Evolutionary conservation across 1,140 invertebrate genomes (phyloP).

Genomic region (Heliconius himera): DNA sequence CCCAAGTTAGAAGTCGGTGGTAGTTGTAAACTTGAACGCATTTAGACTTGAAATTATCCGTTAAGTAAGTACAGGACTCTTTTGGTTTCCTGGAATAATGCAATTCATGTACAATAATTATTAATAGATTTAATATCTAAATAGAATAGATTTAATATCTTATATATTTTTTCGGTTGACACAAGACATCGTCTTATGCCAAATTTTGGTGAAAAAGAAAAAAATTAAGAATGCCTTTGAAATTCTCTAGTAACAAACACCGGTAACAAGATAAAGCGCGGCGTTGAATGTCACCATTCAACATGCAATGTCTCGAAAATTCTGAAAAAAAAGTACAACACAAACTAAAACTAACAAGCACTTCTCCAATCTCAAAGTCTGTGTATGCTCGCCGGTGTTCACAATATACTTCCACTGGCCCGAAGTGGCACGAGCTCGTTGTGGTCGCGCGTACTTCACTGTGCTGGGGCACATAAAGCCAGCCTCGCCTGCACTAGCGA

Average conservation of each 20-base stretch:
- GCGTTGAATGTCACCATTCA: too few species aligned
- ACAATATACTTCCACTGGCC: slow-evolving; percentile 94
- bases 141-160: too few species aligned
- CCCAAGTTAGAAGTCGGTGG: slow-evolving; percentile 92
- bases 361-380: slow-evolving; percentile 91
- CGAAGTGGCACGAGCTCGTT: slow-evolving; percentile 89
- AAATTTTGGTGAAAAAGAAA: too few species aligned
- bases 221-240: too few species aligned
- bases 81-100: slow-evolving; percentile 85
- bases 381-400: slow-evolving; percentile 92
- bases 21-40: slow-evolving; percentile 94
- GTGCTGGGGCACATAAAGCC: slow-evolving; percentile 91
- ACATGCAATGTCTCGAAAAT: too few species aligned
- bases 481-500: slow-evolving; percentile 82
- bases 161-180: too few species aligned
- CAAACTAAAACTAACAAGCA: slow-evolving; percentile 85
- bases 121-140: too few species aligned
- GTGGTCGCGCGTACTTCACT: slow-evolving; percentile 91
- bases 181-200: too few species aligned
- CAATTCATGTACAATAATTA: too few species aligned
- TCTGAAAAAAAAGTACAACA: too few species aligned
- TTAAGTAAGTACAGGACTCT: slow-evolving; percentile 89
- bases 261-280: too few species aligned
- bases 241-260: too few species aligned
- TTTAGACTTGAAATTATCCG: slow-evolving; percentile 90